phyloP scores from a whole-genome alignment of 1,140 invertebrate genomes.

The Choristoneura fumiferana region DNA sequence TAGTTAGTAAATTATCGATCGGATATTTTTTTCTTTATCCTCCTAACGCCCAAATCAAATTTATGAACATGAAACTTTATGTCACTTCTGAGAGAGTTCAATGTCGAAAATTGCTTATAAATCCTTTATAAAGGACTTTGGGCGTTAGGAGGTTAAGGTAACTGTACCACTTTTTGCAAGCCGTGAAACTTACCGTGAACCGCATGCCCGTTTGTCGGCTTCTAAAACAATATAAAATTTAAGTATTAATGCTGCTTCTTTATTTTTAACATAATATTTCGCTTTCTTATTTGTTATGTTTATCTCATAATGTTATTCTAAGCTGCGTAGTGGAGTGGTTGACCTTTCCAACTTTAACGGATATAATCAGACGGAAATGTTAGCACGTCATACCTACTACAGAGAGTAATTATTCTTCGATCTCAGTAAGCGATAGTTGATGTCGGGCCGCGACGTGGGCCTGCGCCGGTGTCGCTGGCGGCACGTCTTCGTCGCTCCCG shows the following conservation, averaged over 20 bases:
- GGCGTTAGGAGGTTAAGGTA: too few relatives aligned
- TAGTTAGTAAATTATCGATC: slow-evolving; percentile 15
- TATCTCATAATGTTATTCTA: background rate
- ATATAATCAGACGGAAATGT: slow-evolving; percentile 2
- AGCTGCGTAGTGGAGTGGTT: background rate
- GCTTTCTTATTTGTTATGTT: background rate
- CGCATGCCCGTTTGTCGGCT: too few relatives aligned
- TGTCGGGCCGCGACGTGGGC: background rate
- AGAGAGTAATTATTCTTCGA: slow-evolving; percentile 6
- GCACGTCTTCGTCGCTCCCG: slow-evolving; percentile 31
- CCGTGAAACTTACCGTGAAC: too few relatives aligned
- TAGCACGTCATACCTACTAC: background rate
- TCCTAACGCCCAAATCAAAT: background rate
- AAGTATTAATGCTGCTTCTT: too few relatives aligned
- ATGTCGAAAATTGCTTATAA: too few relatives aligned
- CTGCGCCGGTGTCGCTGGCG: slow-evolving; percentile 14
- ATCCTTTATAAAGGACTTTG: too few relatives aligned
- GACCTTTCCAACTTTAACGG: slow-evolving; percentile 5
- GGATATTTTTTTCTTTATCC: background rate
- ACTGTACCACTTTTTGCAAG: too few relatives aligned
- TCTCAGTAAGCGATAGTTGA: slow-evolving; percentile 1
- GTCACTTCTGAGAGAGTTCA: too few relatives aligned
- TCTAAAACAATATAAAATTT: too few relatives aligned
- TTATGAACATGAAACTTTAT: too few relatives aligned
- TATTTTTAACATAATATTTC: too few relatives aligned